phyloP scores from a whole-genome alignment of 2,797 vertebrate genomes.

The Clamator glandarius region DNA sequence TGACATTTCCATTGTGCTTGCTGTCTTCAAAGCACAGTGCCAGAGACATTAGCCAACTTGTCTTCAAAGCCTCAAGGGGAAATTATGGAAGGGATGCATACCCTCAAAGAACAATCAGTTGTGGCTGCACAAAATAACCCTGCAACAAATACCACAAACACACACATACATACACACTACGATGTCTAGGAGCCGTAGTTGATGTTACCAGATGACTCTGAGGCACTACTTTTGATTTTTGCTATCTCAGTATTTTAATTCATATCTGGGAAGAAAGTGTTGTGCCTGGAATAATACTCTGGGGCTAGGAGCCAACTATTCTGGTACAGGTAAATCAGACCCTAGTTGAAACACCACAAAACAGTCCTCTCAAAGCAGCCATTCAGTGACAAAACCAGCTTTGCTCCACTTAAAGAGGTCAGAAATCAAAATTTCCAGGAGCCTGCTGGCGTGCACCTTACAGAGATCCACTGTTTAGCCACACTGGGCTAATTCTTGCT shows the following conservation, averaged over 20 bases:
- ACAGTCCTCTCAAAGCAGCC: neutral
- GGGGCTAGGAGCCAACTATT: neutral
- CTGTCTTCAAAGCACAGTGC: neutral
- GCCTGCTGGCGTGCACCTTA: neutral
- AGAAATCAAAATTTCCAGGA: neutral
- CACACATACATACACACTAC: neutral
- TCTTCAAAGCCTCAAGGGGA: neutral
- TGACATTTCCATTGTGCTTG: neutral
- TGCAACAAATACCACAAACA: neutral
- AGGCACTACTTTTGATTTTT: neutral
- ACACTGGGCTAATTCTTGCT: neutral
- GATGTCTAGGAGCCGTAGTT: neutral
- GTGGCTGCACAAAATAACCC: neutral
- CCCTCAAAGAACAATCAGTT: neutral
- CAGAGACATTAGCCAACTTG: neutral
- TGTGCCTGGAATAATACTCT: neutral
- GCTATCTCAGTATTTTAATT: neutral
- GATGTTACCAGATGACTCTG: neutral
- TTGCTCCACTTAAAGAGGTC: neutral
- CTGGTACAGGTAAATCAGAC: neutral
- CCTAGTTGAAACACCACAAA: neutral
- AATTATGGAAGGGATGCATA: neutral
- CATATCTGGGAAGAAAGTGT: neutral
- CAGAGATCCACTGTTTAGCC: neutral
- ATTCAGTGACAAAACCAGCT: neutral